Evolutionary conservation across 2,888 invertebrate genomes (phyloP), one percentile per base, ranked within the genome.

Genomic region (Seladonia tumulorum): DNA sequence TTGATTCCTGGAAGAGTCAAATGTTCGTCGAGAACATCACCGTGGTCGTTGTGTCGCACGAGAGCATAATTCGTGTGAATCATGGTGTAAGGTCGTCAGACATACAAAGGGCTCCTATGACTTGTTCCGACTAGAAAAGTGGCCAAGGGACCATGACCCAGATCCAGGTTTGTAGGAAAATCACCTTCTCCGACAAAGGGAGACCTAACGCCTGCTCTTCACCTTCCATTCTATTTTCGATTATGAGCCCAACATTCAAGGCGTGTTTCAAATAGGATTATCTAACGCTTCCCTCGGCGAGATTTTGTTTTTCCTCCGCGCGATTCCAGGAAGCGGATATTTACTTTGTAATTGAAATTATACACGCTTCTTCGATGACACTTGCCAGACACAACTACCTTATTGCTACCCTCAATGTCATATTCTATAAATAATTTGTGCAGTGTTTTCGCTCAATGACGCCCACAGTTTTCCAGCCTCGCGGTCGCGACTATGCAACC

Each of bases 81-180:
- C 47, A 35, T 81, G 72, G 72, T 73, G 78, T 66, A 70, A 57
- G 60, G 68, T 80, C 77, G n/a, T 73, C 70, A 35, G 35, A 35
- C 35, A 70, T 75, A 68, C 89, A 89, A 63, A 87, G 79, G 81
- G 83, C 75, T 85, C 39, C 66, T 77, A 79, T 76, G 73, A 72
- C 80, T 68, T 71, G 82, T 84, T 75, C 66, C 68, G 68, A 71
- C 83, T 87, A 82, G 73, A 74, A 83, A 75, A 73, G 18, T 57
- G 45, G 73, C 81, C 72, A 66, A 60, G n/a, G 66, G 79, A 80
- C 89, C 89, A 60, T 89, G 89, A 89, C 89, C 87, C 45, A 83
- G 22, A 86, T 89, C 57, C 49, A 47, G 71, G 72, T 18, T 70
- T 42, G 73, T 68, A 81, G 42, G 68, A 71, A 83, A 81, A 60